Percentiles rank a stretch among this genome's conserved stretches.
Evolutionary conservation across 2,797 vertebrate genomes (phyloP).

Genomic region (Hipposideros larvatus): DNA sequence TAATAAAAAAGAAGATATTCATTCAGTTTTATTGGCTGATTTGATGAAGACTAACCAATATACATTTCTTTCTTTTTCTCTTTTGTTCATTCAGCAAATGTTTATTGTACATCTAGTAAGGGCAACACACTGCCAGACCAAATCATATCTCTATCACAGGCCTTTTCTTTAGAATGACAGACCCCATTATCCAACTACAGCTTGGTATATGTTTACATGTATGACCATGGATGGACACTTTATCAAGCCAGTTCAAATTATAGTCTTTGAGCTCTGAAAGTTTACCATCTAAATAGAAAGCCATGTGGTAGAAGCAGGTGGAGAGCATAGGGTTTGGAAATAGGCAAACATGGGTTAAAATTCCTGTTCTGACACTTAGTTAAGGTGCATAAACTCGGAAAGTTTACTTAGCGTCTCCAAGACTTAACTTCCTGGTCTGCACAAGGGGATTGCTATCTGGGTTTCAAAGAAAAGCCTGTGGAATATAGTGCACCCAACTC

Average conservation of each 20-base stretch:
- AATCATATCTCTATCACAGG: neutral
- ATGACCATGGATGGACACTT: neutral
- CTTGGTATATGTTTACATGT: neutral
- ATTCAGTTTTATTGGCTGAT: slow-evolving; percentile 27
- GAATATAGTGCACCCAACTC: neutral
- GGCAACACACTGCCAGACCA: neutral
- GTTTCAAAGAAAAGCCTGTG: slow-evolving; percentile 33
- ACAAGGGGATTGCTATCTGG: slow-evolving; percentile 18
- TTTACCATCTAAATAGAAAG: neutral
- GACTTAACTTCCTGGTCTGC: slow-evolving; percentile 52
- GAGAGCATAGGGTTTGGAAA: slow-evolving; percentile 39
- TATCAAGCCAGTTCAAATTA: slow-evolving; percentile 36
- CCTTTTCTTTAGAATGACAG: neutral
- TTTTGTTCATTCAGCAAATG: slow-evolving; percentile 47
- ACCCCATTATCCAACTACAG: neutral
- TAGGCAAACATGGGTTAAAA: slow-evolving; percentile 56
- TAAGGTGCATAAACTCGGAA: slow-evolving; percentile 10
- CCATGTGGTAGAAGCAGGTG: neutral
- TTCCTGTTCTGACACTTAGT: slow-evolving; percentile 36
- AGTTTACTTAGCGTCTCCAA: slow-evolving; percentile 33
- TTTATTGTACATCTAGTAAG: neutral
- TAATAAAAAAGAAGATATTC: slow-evolving; percentile 17
- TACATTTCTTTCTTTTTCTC: slow-evolving; percentile 30
- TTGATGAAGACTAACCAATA: slow-evolving; percentile 22
- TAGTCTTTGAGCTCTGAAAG: neutral